phyloP scores from a whole-genome alignment of 2,797 vertebrate genomes.

The Danio kyathit region DNA sequence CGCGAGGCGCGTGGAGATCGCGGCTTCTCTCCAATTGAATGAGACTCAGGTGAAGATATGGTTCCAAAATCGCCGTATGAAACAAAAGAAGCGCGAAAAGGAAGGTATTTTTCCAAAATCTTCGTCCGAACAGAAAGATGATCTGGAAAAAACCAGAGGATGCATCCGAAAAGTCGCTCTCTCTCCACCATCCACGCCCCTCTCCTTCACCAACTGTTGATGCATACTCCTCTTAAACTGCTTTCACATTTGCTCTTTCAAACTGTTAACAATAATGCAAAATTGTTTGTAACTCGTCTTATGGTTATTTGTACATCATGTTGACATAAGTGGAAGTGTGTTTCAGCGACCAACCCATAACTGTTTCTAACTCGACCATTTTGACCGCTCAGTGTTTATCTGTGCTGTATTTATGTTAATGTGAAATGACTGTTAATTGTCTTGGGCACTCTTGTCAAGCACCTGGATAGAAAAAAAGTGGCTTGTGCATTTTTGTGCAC shows the following conservation, averaged over 20 bases:
- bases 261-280: not conserved
- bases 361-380: slow-evolving; percentile 62
- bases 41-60: slow-evolving; percentile 99
- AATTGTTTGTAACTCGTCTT: slow-evolving; percentile 17
- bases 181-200: slow-evolving; percentile 88
- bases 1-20: slow-evolving; percentile 94
- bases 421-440: slow-evolving; percentile 26
- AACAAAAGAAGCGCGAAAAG: slow-evolving; percentile 98
- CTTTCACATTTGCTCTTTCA: slow-evolving; percentile 36
- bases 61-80: slow-evolving; percentile 99
- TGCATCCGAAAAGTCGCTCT: slow-evolving; percentile 89
- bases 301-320: slow-evolving; percentile 24
- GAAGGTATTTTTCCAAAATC: slow-evolving; percentile 89
- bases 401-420: slow-evolving; percentile 66
- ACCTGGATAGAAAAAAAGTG: slow-evolving; percentile 28
- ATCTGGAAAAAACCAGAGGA: slow-evolving; percentile 90
- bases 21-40: slow-evolving; percentile 93
- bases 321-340: not conserved
- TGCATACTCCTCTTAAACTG: slow-evolving; percentile 76
- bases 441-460: slow-evolving; percentile 37
- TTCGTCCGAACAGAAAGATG: slow-evolving; percentile 79
- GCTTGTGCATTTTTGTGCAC: slow-evolving; percentile 28
- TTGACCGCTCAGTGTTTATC: slow-evolving; percentile 81
- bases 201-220: slow-evolving; percentile 90
- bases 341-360: slow-evolving; percentile 37